Evolutionary conservation across 2,888 invertebrate species (phyloP).

Genomic region (Coenonympha arcania): DNA sequence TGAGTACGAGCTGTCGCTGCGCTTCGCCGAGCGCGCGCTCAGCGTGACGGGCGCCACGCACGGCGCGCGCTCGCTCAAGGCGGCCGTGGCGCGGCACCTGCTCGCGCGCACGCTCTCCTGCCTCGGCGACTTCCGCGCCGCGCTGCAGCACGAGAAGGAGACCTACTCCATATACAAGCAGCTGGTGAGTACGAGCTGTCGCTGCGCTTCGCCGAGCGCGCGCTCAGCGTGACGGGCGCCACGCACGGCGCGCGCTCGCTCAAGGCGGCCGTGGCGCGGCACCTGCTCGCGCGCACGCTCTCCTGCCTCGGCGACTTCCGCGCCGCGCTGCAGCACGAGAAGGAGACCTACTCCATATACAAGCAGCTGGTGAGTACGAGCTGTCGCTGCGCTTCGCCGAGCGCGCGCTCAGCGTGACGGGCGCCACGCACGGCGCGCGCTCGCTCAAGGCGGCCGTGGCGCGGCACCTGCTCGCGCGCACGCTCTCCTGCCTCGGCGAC

Average conservation of each 20-base stretch:
- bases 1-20: no score
- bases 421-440: constrained; percentile 89
- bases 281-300: constrained; percentile 95
- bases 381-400: constrained; percentile 94
- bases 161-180: constrained; percentile 97
- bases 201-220: constrained; percentile 94
- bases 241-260: constrained; percentile 93
- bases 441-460: constrained; percentile 97
- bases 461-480: constrained; percentile 95
- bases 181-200: constrained; percentile 98
- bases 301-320: constrained; percentile 99
- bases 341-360: constrained; percentile 98
- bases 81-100: constrained; percentile 95
- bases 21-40: constrained; percentile 95
- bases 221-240: constrained; percentile 87
- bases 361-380: constrained; percentile 98
- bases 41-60: constrained; percentile 89
- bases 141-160: constrained; percentile 96
- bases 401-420: constrained; percentile 90
- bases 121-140: constrained; percentile 97
- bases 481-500: constrained; percentile 98
- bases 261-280: constrained; percentile 96
- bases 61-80: constrained; percentile 93
- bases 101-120: constrained; percentile 97
- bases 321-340: constrained; percentile 95